Base-by-base conservation (phyloP, 2,113 vertebrate genomes). In the Engraulis encrasicolus region DNA sequence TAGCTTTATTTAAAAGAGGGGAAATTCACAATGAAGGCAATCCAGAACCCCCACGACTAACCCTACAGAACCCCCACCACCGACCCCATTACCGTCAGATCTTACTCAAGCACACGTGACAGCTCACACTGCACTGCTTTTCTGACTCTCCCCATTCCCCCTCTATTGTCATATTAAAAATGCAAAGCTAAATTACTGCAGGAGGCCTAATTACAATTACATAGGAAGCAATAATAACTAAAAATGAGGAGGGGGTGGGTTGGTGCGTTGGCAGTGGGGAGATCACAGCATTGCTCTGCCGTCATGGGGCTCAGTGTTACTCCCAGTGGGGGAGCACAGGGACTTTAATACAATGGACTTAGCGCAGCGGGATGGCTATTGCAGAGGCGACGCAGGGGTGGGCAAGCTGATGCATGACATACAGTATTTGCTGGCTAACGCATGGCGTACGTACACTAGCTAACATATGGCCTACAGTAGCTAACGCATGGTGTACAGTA, bases 1-100 rank as follows among this genome's bases (percentile, higher is more conserved):
- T 83, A 86, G n/a, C n/a, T n/a, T n/a, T 85, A 85, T 81, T 81
- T 34, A 74, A 74, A n/a, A n/a, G n/a, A n/a, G n/a, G n/a, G 17
- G 66, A 74, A 74, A 74, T 31, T 19, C 66, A 15, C 31, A 36
- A 17, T 34, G 66, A 15, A 34, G 17, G 31, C 66, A 74, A 74
- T 74, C 31, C 27, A 74, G 27, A 74, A 31, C 66, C 23, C n/a
- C n/a, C n/a, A n/a, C n/a, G n/a, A n/a, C n/a, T n/a, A n/a, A n/a
- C n/a, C n/a, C n/a, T n/a, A n/a, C n/a, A n/a, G n/a, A n/a, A n/a
- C n/a, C n/a, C n/a, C 34, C 12, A 14, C 66, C 12, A 74, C 66
- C 66, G 15, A 74, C 66, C 66, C 31, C 34, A 74, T 74, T 74
- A 74, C 14, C 66, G 6, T 74, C 15, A 74, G 66, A 74, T 27